phyloP scores from a whole-genome alignment of 23 tunicate species.

The Trididemnum clinides region DNA sequence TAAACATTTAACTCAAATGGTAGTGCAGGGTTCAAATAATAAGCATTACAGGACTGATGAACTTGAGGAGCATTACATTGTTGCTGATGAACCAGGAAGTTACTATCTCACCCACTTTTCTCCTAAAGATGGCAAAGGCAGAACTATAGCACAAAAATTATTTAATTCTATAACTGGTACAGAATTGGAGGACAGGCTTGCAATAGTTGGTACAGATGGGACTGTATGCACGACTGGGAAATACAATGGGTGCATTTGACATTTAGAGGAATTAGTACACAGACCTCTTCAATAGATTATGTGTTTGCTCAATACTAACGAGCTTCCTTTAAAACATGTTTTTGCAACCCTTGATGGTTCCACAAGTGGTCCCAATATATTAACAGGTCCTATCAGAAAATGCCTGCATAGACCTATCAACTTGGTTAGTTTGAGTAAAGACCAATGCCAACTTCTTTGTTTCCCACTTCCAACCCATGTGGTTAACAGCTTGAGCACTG shows the following conservation, averaged over 20 bases:
- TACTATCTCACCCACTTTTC: constrained; percentile 37
- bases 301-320: constrained; percentile 18
- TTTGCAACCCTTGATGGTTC: constrained; percentile 15
- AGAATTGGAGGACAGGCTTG: neutral
- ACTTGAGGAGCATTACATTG: constrained; percentile 4
- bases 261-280: neutral
- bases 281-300: constrained; percentile 31
- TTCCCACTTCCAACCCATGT: too few relatives aligned
- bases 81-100: constrained; percentile 16
- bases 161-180: neutral
- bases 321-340: constrained; percentile 24
- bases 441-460: too few relatives aligned
- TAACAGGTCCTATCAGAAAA: constrained; percentile 5
- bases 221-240: constrained; percentile 14
- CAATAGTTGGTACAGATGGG: constrained; percentile 9
- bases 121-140: constrained; percentile 30
- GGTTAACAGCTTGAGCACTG: too few relatives aligned
- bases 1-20: constrained; percentile 20
- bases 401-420: neutral
- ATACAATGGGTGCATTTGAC: constrained; percentile 23
- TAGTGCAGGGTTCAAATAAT: too few relatives aligned
- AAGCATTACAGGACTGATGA: constrained; percentile 10
- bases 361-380: constrained; percentile 17
- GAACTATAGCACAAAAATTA: constrained; percentile 16
- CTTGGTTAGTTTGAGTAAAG: constrained; percentile 23